phyloP scores from a whole-genome alignment of 2,888 invertebrate genomes.

The Lochmaea crataegi region DNA sequence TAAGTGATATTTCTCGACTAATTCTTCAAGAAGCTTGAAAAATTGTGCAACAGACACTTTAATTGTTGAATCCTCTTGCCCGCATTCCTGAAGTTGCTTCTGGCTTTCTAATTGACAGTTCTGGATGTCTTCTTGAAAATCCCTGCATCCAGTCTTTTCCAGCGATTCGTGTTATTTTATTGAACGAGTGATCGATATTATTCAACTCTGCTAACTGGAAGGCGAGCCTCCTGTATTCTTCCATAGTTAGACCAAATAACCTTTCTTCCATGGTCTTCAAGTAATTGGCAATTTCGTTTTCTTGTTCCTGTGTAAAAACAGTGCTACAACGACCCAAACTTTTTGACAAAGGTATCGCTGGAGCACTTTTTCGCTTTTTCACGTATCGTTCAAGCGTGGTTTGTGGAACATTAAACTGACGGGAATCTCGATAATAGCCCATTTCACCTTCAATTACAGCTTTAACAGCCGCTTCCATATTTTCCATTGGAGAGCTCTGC shows the following conservation, averaged over 20 bases:
- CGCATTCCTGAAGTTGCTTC: too few relatives aligned
- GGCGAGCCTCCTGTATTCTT: conserved; percentile 10
- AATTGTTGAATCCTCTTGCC: too few relatives aligned
- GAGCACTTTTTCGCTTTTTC: too few relatives aligned
- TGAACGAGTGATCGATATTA: conserved; percentile 16
- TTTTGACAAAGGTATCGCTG: too few relatives aligned
- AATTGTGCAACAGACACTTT: too few relatives aligned
- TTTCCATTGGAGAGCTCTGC: conserved; percentile 19
- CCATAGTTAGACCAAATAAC: conserved; percentile 16
- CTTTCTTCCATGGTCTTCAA: conserved; percentile 11
- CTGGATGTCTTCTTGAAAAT: neutral
- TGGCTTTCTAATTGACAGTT: too few relatives aligned
- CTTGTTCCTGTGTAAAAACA: conserved; percentile 5
- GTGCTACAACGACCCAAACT: too few relatives aligned
- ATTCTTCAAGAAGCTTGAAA: too few relatives aligned
- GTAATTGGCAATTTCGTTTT: conserved; percentile 20
- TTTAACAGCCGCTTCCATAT: conserved; percentile 23
- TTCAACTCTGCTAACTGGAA: conserved; percentile 22
- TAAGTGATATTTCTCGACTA: too few relatives aligned
- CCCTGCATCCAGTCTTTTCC: conserved; percentile 15
- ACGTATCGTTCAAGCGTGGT: neutral
- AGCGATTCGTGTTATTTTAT: conserved; percentile 5
- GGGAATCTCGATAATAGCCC: conserved; percentile 25
- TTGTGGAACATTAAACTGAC: conserved; percentile 22
- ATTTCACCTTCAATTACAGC: conserved; percentile 19